Base-by-base conservation (phyloP, 2,113 vertebrate genomes). In the Orientallactaga bullata region DNA sequence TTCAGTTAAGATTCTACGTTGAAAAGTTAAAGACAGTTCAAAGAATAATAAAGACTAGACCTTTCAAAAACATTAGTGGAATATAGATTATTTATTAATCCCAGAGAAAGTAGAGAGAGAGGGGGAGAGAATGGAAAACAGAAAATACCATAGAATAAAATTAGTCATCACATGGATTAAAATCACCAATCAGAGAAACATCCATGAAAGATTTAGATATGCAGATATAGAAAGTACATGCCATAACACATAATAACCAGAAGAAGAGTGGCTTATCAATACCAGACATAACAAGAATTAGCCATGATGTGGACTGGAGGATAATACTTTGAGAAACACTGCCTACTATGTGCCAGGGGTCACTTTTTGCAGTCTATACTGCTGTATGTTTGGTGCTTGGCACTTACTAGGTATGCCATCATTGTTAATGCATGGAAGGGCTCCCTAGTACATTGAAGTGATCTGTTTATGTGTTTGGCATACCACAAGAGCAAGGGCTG, bases 121-220 rank as follows among this genome's bases (percentile, higher is more conserved):
- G 16, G 42, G 66, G 42, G 23, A 9, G 20, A 35, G 85, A 85
- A 55, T 42, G 16, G 73, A 95, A 90, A 80, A 17, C 20, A 78
- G 21, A 69, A 69, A 85, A 85, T 68, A 58, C 4, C 2, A 28
- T 61, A 7, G 28, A 83, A 93, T 1, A 78, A 82, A 61, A 91
- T 74, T 79, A 84, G 42, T 63, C 51, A 92, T 94, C 30, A 88
- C 26, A 39, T 17, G 15, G 23, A 61, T 90, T 85, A 92, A 58
- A 63, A 55, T 92, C n/a, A 80, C 24, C 35, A 35, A 71, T 47
- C 60, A 79, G 35, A 39, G 17, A 89, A 20, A 92, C 90, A 65
- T 5, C 61, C 69, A 88, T 2, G 21, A 21, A 82, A 84, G 60
- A 20, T 69, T 63, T 92, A 91, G 80, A 37, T 47, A 21, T 37